Evolutionary conservation across 2,113 vertebrate species (phyloP), one percentile per base, ranked within the genome.

Genomic region (Oceanites oceanicus): DNA sequence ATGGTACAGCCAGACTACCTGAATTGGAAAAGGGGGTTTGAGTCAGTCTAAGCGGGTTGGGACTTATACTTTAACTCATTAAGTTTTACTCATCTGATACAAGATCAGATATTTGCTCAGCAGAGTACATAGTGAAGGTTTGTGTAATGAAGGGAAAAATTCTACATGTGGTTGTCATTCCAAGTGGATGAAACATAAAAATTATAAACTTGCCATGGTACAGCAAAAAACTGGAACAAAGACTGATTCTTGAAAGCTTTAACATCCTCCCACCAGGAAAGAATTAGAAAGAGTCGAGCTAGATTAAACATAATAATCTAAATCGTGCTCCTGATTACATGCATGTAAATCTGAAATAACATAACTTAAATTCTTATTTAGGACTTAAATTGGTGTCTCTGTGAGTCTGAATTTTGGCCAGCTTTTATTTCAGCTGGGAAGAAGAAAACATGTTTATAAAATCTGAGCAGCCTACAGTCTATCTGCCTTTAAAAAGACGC

Each of bases 401-500:
- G 52, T 67, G 50, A 89, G 61, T 16, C 34, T 91, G 86, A 86
- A 72, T 84, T 92, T 94, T 91, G 49, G 61, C 56, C 80, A 84
- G 58, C 20, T 91, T 96, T 78, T 87, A 82, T 82, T 96, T 95
- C 96, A 94, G 27, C 66, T 66, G 45, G 66, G 70, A 78, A 92
- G 90, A 93, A 89, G 65, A 94, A 96, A 95, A 95, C 32, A 68
- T 91, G 66, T 95, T 95, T 96, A 92, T 94, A 96, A 87, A 91
- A 89, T 91, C 70, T 50, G 65, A 75, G 32, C 52, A 94, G 80
- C 13, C 83, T 83, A 84, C 76, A 77, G 44, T 89, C 95, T 92
- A 89, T 92, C 76, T 91, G 75, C 55, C 68, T 91, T 94, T 94
- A 82, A 89, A 95, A 95, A 89, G 76, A 84, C 44, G 67, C 52